Conservation (phyloP, 2,888 invertebrate species). For the Sarcophaga variegata region DNA sequence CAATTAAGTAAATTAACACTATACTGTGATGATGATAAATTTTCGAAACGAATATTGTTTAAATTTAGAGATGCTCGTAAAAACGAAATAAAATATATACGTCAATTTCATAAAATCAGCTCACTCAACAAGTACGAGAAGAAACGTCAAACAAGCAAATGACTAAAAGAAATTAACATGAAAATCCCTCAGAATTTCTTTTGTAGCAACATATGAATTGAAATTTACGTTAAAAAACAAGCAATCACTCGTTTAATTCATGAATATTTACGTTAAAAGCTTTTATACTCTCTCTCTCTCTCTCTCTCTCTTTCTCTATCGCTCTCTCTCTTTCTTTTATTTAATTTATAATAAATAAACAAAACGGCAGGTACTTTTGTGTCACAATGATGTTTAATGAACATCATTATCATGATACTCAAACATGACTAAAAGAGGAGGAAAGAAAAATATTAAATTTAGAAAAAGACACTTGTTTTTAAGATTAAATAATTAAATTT, state of each 20-base stretch:
- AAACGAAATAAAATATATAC: constrained; percentile 34
- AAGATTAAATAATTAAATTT: constrained; percentile 49
- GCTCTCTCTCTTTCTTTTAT: neutral
- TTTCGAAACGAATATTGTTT: neutral
- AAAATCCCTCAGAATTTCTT: neutral
- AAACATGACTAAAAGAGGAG: constrained; percentile 8
- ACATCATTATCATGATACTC: constrained; percentile 11
- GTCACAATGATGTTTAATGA: neutral
- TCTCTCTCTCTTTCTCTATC: neutral
- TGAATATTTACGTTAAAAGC: constrained; percentile 59
- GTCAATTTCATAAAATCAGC: constrained; percentile 36
- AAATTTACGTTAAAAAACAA: constrained; percentile 55
- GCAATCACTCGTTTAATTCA: constrained; percentile 66
- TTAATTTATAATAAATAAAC: neutral
- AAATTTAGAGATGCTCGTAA: constrained; percentile 12
- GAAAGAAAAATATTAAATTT: constrained; percentile 17
- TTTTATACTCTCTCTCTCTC: neutral
- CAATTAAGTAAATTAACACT: constrained; percentile 21
- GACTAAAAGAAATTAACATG: constrained; percentile 26
- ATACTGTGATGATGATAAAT: constrained; percentile 18
- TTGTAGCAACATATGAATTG: neutral
- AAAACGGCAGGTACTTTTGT: neutral
- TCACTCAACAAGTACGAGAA: constrained; percentile 2
- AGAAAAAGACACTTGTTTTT: constrained; percentile 35
- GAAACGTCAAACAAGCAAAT: constrained; percentile 22